Evolutionary conservation across 1,140 invertebrate genomes (phyloP).

Genomic region (Bombus ignitus): DNA sequence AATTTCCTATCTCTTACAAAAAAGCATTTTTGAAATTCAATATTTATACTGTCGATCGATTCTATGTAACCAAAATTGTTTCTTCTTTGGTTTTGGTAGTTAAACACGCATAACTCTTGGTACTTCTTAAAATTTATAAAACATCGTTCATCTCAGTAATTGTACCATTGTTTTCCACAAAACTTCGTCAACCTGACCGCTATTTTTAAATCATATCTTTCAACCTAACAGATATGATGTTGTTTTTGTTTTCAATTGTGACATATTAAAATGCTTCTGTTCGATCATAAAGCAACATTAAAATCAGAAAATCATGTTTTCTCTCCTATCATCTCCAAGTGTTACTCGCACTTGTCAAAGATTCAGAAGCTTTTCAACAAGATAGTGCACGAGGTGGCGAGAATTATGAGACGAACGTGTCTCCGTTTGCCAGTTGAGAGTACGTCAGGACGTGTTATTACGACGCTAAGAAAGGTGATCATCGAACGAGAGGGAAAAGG

Average conservation of each 20-base stretch:
- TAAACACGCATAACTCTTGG: neutral
- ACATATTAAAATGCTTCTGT: neutral
- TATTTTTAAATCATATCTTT: neutral
- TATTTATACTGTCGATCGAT: neutral
- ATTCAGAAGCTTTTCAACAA: neutral
- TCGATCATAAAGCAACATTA: neutral
- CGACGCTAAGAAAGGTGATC: slow-evolving; percentile 54
- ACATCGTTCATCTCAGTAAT: neutral
- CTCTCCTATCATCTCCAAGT: neutral
- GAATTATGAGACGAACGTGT: slow-evolving; percentile 11
- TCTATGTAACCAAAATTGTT: neutral
- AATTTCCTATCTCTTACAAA: neutral
- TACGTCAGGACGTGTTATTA: slow-evolving; percentile 41
- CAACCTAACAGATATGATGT: too few relatives aligned
- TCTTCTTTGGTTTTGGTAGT: neutral
- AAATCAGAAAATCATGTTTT: neutral
- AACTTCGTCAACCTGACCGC: neutral
- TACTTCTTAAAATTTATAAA: too few relatives aligned
- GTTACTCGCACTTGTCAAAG: neutral
- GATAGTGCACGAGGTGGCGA: neutral
- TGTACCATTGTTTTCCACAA: too few relatives aligned
- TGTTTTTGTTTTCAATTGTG: neutral
- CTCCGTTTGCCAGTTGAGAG: neutral
- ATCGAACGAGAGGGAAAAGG: slow-evolving; percentile 26
- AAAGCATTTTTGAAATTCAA: neutral